Evolutionary conservation across 2,113 vertebrate species (phyloP), one percentile per base, ranked within the genome.

Genomic region (Mesitornis unicolor): DNA sequence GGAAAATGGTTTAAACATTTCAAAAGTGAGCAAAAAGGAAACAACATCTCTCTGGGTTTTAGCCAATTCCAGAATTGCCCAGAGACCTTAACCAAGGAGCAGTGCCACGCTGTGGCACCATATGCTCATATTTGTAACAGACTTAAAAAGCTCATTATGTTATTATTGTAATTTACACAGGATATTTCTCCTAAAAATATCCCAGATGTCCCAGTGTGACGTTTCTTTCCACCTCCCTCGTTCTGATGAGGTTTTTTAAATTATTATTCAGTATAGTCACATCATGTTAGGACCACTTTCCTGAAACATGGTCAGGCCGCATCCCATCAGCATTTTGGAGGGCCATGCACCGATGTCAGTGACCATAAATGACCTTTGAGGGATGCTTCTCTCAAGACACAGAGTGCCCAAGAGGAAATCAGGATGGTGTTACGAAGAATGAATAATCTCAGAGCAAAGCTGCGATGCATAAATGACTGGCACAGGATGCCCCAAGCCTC

Each of bases 51-150:
- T 36, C 79, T 78, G 36, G 0, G 40, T 90, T 95, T 86, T 42
- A 74, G 83, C 51, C 56, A 68, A 42, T 67, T 90, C 85, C 76
- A 75, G 47, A 71, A 67, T 48, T 92, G 76, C 90, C 90, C 95
- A 95, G 88, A 89, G 92, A 94, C 86, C 83, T 89, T 78, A 82
- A 88, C 77, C 96, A 87, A 93, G 88, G 83, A 94, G 85, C 60
- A 89, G n/a, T 51, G 61, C 73, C 95, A 93, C 0, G 4, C 93
- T 95, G 90, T 81, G 90, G 79, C 45, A 90, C 75, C 94, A 91
- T 93, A 97, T 95, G 94, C 64, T 92, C 64, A 5, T 84, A 94
- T 91, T 89, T 89, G 89, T 92, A 95, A 89, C 87, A 94, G 84
- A 76, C 93, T 92, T 95, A 38, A 95, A 95, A 93, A 96, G 83